Evolutionary conservation across 2,888 invertebrate species (phyloP).

Genomic region (Deilephila porcellus): DNA sequence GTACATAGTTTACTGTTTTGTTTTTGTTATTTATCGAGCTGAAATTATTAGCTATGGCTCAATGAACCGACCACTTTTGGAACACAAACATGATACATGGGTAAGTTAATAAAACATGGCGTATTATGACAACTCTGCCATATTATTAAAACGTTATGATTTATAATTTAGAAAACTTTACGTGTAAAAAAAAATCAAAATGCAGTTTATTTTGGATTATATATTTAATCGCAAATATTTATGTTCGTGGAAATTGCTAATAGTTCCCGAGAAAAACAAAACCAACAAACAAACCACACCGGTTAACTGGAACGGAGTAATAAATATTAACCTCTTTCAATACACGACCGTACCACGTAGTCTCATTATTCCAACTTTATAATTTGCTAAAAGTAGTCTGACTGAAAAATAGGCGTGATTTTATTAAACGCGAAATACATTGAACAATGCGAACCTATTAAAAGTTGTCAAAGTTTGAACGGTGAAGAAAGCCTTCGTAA

Average conservation of each 20-base stretch:
- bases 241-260: neutral
- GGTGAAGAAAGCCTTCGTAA: neutral
- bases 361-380: neutral
- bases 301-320: neutral
- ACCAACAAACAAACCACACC: neutral
- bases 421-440: neutral
- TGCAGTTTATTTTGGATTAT: neutral
- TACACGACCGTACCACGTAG: neutral
- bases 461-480: neutral
- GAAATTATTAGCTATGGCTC: no score
- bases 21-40: no score
- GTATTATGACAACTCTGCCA: neutral
- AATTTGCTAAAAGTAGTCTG: neutral
- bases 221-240: neutral
- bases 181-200: neutral
- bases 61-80: no score
- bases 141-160: no score
- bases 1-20: no score
- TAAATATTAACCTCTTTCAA: neutral
- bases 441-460: neutral
- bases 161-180: no score
- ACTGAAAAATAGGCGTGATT: neutral
- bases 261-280: neutral
- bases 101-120: no score
- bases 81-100: no score